These are phyloP conservation scores for Accipiter virgatus DNA, from an alignment of 2,113 vertebrate genomes.

Conservation along the genomic window DNA sequence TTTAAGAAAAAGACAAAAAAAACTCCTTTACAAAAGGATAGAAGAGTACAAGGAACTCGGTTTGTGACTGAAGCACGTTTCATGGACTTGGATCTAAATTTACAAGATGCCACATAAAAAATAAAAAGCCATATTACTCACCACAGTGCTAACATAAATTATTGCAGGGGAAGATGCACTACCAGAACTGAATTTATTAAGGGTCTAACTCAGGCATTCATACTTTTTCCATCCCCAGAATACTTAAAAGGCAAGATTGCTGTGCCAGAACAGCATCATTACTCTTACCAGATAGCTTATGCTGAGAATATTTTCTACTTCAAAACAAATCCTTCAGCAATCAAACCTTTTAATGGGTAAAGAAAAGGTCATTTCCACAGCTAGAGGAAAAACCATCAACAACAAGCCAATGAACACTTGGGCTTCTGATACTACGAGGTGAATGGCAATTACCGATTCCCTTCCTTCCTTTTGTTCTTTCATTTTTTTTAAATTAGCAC, in stretches of 20 bases:
- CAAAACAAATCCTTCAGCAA: constrained; percentile 21
- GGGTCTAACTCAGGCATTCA: neutral
- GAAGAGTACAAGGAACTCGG: neutral
- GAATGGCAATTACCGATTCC: constrained; percentile 4
- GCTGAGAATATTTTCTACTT: neutral
- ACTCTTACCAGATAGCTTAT: neutral
- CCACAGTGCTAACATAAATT: neutral
- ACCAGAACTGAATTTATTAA: neutral
- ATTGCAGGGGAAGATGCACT: neutral
- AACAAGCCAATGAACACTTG: neutral
- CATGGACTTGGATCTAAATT: neutral
- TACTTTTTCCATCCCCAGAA: neutral
- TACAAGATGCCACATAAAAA: neutral
- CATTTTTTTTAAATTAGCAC: neutral
- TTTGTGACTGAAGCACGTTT: neutral
- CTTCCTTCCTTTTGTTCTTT: neutral
- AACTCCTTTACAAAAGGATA: neutral
- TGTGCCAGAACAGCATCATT: neutral
- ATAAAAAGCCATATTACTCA: neutral
- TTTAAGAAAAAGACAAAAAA: neutral
- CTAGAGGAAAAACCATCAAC: constrained; percentile 14
- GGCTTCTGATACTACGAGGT: neutral
- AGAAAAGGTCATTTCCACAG: constrained; percentile 27
- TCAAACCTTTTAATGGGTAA: neutral
- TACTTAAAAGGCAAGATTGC: neutral